phyloP scores from a whole-genome alignment of 2,113 vertebrate genomes.

The Lampris incognitus region DNA sequence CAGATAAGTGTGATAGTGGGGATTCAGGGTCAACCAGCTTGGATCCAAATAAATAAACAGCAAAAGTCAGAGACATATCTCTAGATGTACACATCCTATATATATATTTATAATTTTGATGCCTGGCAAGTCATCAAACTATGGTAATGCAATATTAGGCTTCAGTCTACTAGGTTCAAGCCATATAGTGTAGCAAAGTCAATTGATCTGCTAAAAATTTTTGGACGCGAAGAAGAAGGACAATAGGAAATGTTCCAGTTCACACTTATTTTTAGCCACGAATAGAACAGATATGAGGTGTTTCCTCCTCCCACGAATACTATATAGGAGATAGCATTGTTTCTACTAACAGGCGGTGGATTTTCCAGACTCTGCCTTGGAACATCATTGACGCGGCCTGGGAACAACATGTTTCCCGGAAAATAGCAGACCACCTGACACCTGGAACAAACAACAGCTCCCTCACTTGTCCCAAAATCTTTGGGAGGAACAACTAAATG shows the following conservation, averaged over 20 bases:
- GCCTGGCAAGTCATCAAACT: no score
- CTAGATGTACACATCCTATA: no score
- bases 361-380: conserved; percentile 63
- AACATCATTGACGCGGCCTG: conserved; percentile 52
- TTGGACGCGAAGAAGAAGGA: neutral
- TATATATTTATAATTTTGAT: no score
- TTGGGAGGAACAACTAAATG: neutral
- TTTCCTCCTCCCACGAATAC: conserved; percentile 12
- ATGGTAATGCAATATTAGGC: no score
- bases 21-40: no score
- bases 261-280: conserved; percentile 1
- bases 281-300: conserved; percentile 9
- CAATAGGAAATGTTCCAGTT: neutral
- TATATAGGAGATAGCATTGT: conserved; percentile 24
- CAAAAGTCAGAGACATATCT: no score
- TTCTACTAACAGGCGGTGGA: conserved; percentile 52
- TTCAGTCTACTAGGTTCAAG: no score
- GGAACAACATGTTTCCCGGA: conserved; percentile 54
- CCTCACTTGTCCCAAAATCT: neutral
- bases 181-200: no score
- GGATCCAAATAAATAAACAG: no score
- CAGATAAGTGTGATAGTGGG: no score
- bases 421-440: conserved; percentile 53
- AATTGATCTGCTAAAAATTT: no score
- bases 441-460: conserved; percentile 35